phyloP scores from a whole-genome alignment of 1,140 invertebrate genomes.

The Thaumatotibia leucotreta region DNA sequence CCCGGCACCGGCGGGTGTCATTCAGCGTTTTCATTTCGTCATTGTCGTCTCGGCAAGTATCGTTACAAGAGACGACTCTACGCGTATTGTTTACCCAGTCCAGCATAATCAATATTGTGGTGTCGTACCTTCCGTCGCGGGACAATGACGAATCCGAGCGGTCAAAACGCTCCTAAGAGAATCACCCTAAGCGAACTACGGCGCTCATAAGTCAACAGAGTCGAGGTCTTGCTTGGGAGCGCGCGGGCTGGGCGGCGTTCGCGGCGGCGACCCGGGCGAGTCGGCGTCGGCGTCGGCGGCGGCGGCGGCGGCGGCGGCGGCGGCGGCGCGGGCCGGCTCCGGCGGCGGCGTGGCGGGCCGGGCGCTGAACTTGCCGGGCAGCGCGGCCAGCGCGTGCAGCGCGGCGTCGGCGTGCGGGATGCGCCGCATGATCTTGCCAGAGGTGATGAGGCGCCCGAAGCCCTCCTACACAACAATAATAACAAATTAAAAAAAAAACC shows the following conservation, averaged over 20 bases:
- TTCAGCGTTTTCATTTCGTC: too few species aligned
- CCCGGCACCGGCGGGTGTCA: too few species aligned
- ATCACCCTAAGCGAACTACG: too few species aligned
- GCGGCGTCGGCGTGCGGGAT: constrained; percentile 81
- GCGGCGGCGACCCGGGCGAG: constrained; percentile 26
- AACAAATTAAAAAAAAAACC: too few species aligned
- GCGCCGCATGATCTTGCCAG: constrained; percentile 97
- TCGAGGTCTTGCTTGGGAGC: constrained; percentile 64
- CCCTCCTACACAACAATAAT: too few species aligned
- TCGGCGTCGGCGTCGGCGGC: constrained; percentile 32
- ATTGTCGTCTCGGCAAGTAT: too few species aligned
- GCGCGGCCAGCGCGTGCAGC: constrained; percentile 69
- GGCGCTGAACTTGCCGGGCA: constrained; percentile 62
- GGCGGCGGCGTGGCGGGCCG: constrained; percentile 42
- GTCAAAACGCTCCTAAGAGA: too few species aligned
- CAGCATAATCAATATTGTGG: too few species aligned
- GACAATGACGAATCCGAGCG: too few species aligned
- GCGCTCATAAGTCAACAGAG: constrained; percentile 59
- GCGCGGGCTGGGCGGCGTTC: constrained; percentile 35
- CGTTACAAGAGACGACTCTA: too few species aligned
- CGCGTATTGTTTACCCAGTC: too few species aligned
- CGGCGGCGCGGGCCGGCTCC: constrained; percentile 16
- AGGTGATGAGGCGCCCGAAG: constrained; percentile 98
- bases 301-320: constrained; percentile 29
- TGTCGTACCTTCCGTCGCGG: too few species aligned